These are phyloP conservation scores for Dryadula phaetusa DNA, from an alignment of 2,888 invertebrate genomes.

Conservation along the genomic window DNA sequence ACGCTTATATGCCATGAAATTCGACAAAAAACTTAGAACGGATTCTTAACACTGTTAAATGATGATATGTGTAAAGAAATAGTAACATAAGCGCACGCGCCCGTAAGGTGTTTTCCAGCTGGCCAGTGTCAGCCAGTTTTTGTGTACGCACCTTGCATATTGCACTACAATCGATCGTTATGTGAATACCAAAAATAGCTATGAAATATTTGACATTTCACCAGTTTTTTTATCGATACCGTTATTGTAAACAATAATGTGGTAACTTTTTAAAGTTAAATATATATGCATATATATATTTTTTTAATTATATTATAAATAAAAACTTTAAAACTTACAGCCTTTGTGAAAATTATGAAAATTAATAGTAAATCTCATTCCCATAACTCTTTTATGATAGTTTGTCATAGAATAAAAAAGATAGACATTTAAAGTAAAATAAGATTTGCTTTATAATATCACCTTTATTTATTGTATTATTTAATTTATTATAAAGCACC, in stretches of 20 bases:
- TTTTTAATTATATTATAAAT: too few relatives aligned
- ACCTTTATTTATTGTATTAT: too few relatives aligned
- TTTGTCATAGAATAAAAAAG: too few relatives aligned
- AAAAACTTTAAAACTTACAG: neutral
- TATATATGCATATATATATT: neutral
- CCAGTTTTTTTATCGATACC: constrained; percentile 5
- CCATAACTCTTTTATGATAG: too few relatives aligned
- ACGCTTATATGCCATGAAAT: too few relatives aligned
- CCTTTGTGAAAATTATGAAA: too few relatives aligned
- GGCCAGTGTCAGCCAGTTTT: constrained; percentile 31
- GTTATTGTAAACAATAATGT: neutral
- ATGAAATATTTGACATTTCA: constrained; percentile 31
- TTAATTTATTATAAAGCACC: too few relatives aligned
- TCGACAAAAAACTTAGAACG: too few relatives aligned
- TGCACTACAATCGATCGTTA: constrained; percentile 34
- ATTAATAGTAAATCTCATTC: too few relatives aligned
- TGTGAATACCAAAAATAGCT: constrained; percentile 16
- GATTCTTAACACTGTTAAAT: neutral
- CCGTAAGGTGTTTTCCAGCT: constrained; percentile 29
- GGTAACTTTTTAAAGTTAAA: neutral
- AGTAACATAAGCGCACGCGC: constrained; percentile 26
- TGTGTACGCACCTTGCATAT: constrained; percentile 34
- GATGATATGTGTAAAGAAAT: neutral
- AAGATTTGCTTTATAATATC: too few relatives aligned
- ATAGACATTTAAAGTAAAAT: too few relatives aligned